Conservation (phyloP, 53 echinoderm and acorn worm genomes). For the Paracentrotus lividus region DNA sequence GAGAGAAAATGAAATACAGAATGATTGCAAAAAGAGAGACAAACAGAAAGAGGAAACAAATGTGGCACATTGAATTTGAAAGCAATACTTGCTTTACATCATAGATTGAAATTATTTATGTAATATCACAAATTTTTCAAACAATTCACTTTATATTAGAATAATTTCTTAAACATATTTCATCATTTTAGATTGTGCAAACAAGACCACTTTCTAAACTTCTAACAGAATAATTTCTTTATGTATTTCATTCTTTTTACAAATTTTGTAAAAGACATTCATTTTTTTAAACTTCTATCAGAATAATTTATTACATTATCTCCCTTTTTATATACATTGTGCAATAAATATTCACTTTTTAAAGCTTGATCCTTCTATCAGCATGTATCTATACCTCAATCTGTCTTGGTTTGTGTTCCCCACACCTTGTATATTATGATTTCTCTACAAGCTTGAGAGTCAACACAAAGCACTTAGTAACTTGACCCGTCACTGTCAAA, state of each 20-base stretch:
- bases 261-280: background rate
- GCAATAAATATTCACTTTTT: background rate
- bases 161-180: too few relatives aligned
- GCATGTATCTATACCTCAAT: background rate
- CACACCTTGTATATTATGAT: slow-evolving; percentile 8
- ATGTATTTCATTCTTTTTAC: too few relatives aligned
- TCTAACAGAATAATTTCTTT: too few relatives aligned
- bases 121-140: too few relatives aligned
- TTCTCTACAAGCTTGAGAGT: slow-evolving; percentile 40
- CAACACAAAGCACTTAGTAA: slow-evolving; percentile 55
- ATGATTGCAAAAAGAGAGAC: background rate
- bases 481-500: slow-evolving; percentile 46
- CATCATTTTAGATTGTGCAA: too few relatives aligned
- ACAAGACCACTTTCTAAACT: too few relatives aligned
- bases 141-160: too few relatives aligned
- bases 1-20: background rate
- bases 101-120: too few relatives aligned
- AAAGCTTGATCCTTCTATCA: background rate
- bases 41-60: background rate
- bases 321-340: background rate
- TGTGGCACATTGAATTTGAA: background rate
- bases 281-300: background rate
- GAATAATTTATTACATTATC: background rate
- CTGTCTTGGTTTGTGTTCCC: background rate
- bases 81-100: too few relatives aligned